These are phyloP conservation scores for Lasioglossum oenotherae DNA, from an alignment of 2,888 invertebrate species.

Conservation along the genomic window DNA sequence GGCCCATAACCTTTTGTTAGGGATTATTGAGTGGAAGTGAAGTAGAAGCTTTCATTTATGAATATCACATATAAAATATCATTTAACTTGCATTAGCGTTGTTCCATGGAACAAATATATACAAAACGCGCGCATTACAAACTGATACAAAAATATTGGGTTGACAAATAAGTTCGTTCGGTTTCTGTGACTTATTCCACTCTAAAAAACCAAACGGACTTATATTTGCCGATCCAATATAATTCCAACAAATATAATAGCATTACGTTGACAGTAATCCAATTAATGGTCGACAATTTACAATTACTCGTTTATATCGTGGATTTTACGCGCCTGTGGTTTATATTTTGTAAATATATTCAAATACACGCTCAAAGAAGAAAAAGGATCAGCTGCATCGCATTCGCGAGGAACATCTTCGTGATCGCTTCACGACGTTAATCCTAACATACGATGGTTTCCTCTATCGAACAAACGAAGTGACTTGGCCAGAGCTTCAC, in stretches of 20 bases:
- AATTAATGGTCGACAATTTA: background rate
- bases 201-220: too few relatives aligned
- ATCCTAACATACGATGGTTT: background rate
- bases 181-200: too few relatives aligned
- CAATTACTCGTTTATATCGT: background rate
- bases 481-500: constrained; percentile 15
- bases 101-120: too few relatives aligned
- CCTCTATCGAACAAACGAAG: background rate
- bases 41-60: too few relatives aligned
- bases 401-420: background rate
- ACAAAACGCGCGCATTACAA: too few relatives aligned
- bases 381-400: background rate
- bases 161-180: too few relatives aligned
- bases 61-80: too few relatives aligned
- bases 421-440: background rate
- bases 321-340: background rate
- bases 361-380: background rate
- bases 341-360: background rate
- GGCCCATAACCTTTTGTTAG: too few relatives aligned
- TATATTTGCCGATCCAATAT: too few relatives aligned
- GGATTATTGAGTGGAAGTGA: too few relatives aligned
- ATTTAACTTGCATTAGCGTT: too few relatives aligned
- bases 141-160: too few relatives aligned
- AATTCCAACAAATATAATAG: background rate
- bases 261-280: background rate